A percentile compares a stretch with the other conserved stretches of the same genome.
phyloP scores from a whole-genome alignment of 2,113 vertebrate genomes.

The Panurus biarmicus region DNA sequence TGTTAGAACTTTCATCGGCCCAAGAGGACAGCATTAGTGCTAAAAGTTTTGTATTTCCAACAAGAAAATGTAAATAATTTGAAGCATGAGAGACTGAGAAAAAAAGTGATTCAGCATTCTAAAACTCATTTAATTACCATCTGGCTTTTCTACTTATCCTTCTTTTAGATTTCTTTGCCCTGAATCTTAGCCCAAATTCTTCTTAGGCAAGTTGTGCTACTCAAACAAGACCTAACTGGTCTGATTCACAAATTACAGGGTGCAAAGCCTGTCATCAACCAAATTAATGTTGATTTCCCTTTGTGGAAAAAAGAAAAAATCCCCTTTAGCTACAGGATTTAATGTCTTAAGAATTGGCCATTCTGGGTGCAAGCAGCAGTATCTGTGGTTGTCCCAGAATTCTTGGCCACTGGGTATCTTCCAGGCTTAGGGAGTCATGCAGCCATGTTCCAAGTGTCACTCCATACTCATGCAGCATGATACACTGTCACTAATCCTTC shows the following conservation, averaged over 20 bases:
- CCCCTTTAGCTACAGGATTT: neutral
- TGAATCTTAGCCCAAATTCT: neutral
- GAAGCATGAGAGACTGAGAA: neutral
- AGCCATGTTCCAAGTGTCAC: neutral
- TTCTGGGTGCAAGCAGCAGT: neutral
- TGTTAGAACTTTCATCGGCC: neutral
- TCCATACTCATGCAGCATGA: neutral
- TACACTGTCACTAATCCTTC: neutral
- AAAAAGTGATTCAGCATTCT: neutral
- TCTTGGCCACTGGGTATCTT: neutral
- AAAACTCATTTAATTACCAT: neutral
- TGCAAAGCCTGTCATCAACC: neutral
- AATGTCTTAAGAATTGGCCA: neutral
- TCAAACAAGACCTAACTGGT: conserved; percentile 1
- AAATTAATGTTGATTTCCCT: neutral
- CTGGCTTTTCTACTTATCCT: neutral
- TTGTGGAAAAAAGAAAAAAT: neutral
- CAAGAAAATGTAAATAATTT: neutral
- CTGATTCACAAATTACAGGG: neutral
- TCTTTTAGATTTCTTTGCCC: neutral
- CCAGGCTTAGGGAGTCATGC: neutral
- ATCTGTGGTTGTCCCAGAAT: neutral
- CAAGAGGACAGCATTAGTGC: neutral
- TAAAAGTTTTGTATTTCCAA: neutral
- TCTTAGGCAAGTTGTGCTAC: neutral